Evolutionary conservation across 2,888 invertebrate genomes (phyloP).

Genomic region (Phaonia tiefii): DNA sequence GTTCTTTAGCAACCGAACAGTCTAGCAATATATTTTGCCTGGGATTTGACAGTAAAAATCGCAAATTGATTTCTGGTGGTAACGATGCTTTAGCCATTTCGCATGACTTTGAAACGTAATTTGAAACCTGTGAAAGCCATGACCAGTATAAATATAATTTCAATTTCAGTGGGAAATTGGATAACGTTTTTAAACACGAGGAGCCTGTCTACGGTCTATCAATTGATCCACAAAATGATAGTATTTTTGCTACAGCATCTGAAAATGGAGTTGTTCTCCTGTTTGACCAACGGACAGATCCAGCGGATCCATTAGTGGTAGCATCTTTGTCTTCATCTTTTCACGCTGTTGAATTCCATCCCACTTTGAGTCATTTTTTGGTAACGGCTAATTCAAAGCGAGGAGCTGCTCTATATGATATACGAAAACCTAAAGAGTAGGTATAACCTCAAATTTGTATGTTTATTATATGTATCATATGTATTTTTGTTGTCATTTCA

Average conservation of each 20-base stretch:
- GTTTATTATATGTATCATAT: background rate
- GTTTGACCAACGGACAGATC: constrained; percentile 87
- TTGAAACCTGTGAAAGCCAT: constrained; percentile 50
- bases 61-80: constrained; percentile 93
- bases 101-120: constrained; percentile 91
- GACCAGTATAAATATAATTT: background rate
- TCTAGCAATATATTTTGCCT: constrained; percentile 96
- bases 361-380: constrained; percentile 88
- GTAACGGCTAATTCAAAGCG: constrained; percentile 95
- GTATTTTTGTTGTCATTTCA: constrained; percentile 74
- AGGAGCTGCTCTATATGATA: constrained; percentile 94
- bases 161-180: constrained; percentile 80
- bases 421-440: constrained; percentile 90
- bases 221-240: constrained; percentile 91
- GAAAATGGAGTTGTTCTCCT: constrained; percentile 94
- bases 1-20: constrained; percentile 90
- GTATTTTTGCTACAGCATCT: constrained; percentile 93
- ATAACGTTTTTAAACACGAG: constrained; percentile 90
- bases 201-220: constrained; percentile 95
- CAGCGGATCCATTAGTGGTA: constrained; percentile 75
- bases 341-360: constrained; percentile 97
- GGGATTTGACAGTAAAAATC: constrained; percentile 89
- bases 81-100: constrained; percentile 97
- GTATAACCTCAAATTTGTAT: constrained; percentile 42
- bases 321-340: constrained; percentile 88